Evolutionary conservation across 2,888 invertebrate genomes (phyloP).

Genomic region (Leuctra nigra): DNA sequence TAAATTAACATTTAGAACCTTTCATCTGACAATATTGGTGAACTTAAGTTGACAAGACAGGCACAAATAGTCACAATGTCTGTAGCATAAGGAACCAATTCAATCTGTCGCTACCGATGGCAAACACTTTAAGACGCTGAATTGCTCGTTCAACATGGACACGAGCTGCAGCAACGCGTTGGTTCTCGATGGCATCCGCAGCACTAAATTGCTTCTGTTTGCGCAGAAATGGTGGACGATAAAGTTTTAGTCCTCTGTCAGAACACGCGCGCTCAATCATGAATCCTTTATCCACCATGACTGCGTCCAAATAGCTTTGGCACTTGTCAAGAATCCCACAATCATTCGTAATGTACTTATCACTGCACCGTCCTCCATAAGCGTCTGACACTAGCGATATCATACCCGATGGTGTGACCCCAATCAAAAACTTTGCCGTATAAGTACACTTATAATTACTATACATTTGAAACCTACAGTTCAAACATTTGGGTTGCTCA

Average conservation of each 20-base stretch:
- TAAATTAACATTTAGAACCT: too few species aligned
- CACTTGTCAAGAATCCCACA: too few species aligned
- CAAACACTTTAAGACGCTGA: slow-evolving; percentile 3
- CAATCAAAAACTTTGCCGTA: slow-evolving; percentile 29
- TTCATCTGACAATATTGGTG: too few species aligned
- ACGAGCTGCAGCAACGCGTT: background rate
- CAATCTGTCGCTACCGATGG: too few species aligned
- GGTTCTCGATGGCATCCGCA: background rate
- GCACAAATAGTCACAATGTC: too few species aligned
- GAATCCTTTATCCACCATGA: slow-evolving; percentile 4
- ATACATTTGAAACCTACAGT: slow-evolving; percentile 23
- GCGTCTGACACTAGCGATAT: slow-evolving; percentile 26
- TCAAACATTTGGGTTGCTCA: background rate
- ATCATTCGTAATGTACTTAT: too few species aligned
- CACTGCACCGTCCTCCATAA: too few species aligned
- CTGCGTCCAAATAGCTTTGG: too few species aligned
- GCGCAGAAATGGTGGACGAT: background rate
- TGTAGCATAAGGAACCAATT: too few species aligned
- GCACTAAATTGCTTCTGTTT: too few species aligned
- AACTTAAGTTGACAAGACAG: too few species aligned
- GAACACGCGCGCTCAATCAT: background rate
- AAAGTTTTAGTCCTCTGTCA: background rate
- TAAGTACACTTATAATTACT: slow-evolving; percentile 26
- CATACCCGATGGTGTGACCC: slow-evolving; percentile 25
- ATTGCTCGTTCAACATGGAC: slow-evolving; percentile 4